A percentile compares a stretch with the other conserved stretches of the same genome.
phyloP scores from a whole-genome alignment of 2,113 vertebrate species.

The Peucedramus taeniatus region DNA sequence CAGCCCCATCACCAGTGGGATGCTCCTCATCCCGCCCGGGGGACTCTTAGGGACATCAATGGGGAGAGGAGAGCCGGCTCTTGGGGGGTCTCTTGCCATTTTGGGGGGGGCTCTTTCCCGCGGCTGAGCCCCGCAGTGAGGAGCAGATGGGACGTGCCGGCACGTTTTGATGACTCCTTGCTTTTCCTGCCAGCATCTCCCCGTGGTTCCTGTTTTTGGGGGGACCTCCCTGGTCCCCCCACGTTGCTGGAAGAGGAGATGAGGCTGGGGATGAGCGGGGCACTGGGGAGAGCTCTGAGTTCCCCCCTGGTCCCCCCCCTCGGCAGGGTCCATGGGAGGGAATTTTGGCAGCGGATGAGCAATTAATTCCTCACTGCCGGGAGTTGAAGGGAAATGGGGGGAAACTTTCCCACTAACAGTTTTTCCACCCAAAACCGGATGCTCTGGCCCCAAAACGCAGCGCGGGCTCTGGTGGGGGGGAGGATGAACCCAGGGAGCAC shows the following conservation, averaged over 20 bases:
- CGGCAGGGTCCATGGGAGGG: neutral
- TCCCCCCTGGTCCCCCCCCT: neutral
- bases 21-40: neutral
- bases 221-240: neutral
- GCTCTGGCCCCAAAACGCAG: neutral
- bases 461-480: neutral
- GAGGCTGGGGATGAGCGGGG: neutral
- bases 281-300: no score
- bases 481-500: neutral
- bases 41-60: neutral
- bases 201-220: neutral
- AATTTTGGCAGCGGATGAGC: neutral
- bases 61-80: fast-evolving
- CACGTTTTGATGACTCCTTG: neutral
- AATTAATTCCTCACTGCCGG: neutral
- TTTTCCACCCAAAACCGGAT: neutral
- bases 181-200: neutral
- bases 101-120: neutral
- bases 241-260: neutral
- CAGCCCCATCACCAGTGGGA: neutral
- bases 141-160: neutral
- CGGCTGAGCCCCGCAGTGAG: neutral
- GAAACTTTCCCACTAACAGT: neutral
- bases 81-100: neutral
- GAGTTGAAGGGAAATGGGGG: neutral